Evolutionary conservation across 2,888 invertebrate species (phyloP).

Genomic region (Epinotia ramella): DNA sequence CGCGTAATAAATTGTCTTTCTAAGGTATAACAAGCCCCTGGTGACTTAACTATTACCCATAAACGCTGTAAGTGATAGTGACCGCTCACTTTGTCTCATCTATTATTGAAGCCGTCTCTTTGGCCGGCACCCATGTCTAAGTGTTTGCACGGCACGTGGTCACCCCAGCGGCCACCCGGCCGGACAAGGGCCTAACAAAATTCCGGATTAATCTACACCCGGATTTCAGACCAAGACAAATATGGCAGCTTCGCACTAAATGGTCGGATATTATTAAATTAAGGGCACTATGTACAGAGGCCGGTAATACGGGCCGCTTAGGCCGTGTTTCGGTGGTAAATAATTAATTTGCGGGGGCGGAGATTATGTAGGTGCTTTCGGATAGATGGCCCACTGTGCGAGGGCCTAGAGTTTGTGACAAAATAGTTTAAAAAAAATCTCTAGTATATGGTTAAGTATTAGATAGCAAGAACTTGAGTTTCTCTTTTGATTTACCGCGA

Average conservation of each 20-base stretch:
- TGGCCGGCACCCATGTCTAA: constrained; percentile 58
- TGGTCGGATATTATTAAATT: constrained; percentile 81
- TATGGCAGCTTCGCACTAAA: constrained; percentile 75
- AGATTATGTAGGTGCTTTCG: constrained; percentile 30
- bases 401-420: neutral
- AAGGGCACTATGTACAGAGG: constrained; percentile 67
- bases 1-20: neutral
- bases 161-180: constrained; percentile 49
- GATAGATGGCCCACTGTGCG: constrained; percentile 20
- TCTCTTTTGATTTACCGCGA: too few relatives aligned
- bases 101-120: constrained; percentile 44
- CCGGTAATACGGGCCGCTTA: constrained; percentile 47
- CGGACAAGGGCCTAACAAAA: constrained; percentile 67
- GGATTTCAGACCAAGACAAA: constrained; percentile 81
- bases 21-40: neutral
- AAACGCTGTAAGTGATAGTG: constrained; percentile 28
- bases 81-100: constrained; percentile 38
- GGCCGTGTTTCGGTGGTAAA: constrained; percentile 54
- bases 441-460: neutral
- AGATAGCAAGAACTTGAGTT: too few relatives aligned
- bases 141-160: constrained; percentile 57
- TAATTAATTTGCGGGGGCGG: constrained; percentile 39
- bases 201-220: constrained; percentile 79
- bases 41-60: constrained; percentile 20
- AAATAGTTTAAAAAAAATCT: neutral